Evolutionary conservation across 1,140 invertebrate genomes (phyloP).

Genomic region (Elysia chlorotica): DNA sequence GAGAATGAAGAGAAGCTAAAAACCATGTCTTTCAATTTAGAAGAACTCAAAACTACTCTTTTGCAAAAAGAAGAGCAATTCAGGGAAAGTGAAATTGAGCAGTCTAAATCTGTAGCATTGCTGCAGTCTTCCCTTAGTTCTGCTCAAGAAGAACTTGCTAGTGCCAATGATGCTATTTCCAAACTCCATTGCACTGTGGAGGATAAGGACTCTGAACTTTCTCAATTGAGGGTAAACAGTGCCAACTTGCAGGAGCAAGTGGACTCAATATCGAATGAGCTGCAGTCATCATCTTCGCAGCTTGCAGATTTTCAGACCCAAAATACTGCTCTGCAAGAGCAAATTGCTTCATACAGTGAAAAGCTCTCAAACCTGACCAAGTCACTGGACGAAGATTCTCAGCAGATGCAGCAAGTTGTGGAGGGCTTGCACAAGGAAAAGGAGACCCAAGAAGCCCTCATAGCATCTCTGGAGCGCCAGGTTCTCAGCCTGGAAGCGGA

Average conservation of each 20-base stretch:
- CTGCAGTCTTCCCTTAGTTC: too few species aligned
- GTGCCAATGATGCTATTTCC: not conserved
- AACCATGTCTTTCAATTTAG: not conserved
- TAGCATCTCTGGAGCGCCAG: conserved; percentile 14
- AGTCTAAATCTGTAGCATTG: too few species aligned
- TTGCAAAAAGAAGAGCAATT: not conserved
- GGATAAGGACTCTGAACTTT: conserved; percentile 4
- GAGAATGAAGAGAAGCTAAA: not conserved
- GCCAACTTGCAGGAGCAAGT: not conserved
- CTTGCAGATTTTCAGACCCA: not conserved
- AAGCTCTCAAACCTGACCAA: not conserved
- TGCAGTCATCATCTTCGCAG: not conserved
- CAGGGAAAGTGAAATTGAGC: not conserved
- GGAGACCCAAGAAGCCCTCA: conserved; percentile 6
- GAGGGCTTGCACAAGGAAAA: conserved; percentile 5
- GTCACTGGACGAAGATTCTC: conserved; percentile 5
- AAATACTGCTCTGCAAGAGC: not conserved
- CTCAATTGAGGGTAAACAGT: not conserved
- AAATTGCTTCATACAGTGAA: not conserved
- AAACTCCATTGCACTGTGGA: conserved; percentile 11
- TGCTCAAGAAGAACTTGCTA: not conserved
- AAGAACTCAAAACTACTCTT: not conserved
- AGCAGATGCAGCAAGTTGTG: conserved; percentile 1
- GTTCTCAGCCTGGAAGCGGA: conserved; percentile 22
- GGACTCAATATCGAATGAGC: not conserved